These are phyloP conservation scores for Acrobasis consociella DNA, from an alignment of 2,888 invertebrate species.

Conservation along the genomic window DNA sequence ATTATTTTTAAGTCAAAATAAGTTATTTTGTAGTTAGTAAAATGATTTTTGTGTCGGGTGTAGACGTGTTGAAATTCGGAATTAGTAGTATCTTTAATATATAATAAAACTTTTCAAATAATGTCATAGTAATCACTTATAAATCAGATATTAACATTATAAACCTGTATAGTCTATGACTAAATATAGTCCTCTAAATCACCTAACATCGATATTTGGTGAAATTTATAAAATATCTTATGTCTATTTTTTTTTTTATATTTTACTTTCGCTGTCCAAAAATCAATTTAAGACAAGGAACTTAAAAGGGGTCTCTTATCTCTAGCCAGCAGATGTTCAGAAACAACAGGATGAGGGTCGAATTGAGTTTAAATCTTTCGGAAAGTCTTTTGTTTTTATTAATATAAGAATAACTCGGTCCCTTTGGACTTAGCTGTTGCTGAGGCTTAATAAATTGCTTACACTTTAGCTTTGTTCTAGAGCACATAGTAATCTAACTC, in stretches of 20 bases:
- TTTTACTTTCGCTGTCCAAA: slow-evolving; percentile 60
- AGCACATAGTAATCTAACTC: no score
- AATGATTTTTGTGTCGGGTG: no score
- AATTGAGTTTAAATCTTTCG: slow-evolving; percentile 22
- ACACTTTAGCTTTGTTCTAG: background rate
- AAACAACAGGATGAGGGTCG: slow-evolving; percentile 51
- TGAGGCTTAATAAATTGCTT: background rate
- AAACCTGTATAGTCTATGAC: no score
- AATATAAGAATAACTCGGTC: slow-evolving; percentile 13
- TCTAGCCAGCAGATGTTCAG: slow-evolving; percentile 59
- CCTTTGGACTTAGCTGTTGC: background rate
- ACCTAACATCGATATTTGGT: background rate
- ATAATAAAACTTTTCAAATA: no score
- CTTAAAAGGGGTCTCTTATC: slow-evolving; percentile 74
- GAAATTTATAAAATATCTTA: background rate
- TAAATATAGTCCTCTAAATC: no score
- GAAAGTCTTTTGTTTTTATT: slow-evolving; percentile 27
- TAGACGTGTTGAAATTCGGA: no score
- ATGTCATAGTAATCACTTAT: no score
- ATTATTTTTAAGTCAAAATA: no score
- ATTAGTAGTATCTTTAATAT: no score
- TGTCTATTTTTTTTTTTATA: slow-evolving; percentile 30
- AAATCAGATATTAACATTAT: no score
- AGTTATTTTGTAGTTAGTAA: no score
- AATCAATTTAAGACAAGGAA: slow-evolving; percentile 69